Percentiles rank a stretch among this genome's conserved stretches.
phyloP scores from a whole-genome alignment of 2,888 invertebrate genomes.

The Melanchra persicariae region DNA sequence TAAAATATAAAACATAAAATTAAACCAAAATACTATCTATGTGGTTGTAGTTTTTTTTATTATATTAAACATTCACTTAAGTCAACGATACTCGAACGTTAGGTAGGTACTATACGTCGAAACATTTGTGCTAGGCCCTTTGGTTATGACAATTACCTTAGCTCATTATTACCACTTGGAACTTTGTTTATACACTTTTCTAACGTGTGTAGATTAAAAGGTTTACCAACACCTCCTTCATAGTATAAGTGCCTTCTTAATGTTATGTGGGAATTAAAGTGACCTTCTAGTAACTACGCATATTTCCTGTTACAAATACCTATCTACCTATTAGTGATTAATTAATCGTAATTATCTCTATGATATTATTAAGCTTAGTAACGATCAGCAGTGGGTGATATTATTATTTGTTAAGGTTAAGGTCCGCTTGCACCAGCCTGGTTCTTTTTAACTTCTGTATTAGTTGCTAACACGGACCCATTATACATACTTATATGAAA shows the following conservation, averaged over 20 bases:
- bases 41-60: no score
- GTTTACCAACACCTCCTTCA: background rate
- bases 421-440: background rate
- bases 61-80: no score
- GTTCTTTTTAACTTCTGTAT: no score
- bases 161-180: background rate
- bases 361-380: constrained; percentile 15
- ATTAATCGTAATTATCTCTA: background rate
- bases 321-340: background rate
- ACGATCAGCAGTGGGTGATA: background rate
- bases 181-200: background rate
- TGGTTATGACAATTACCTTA: background rate
- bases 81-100: no score
- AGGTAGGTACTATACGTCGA: no score
- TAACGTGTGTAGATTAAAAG: background rate
- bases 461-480: no score
- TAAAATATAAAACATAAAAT: no score
- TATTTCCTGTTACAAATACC: constrained; percentile 16
- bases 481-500: no score
- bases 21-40: no score
- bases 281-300: constrained; percentile 18
- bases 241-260: background rate
- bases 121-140: no score
- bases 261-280: background rate
- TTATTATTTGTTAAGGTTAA: constrained; percentile 2